Conservation (phyloP, 2,797 vertebrate species). For the Vireo griseus region DNA sequence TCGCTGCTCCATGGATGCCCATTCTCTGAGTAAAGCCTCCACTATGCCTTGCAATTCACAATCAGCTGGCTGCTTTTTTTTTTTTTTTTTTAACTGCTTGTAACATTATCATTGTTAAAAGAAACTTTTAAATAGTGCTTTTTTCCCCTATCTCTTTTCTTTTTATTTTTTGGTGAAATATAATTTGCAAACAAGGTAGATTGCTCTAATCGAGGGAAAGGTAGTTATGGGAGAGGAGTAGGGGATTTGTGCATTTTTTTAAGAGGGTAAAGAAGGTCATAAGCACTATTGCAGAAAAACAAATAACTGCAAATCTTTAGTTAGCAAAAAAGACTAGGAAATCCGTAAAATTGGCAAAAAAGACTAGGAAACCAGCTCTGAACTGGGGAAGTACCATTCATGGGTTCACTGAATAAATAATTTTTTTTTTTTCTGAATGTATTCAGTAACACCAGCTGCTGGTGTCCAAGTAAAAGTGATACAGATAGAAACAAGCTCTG, state of each 20-base stretch:
- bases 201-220: neutral
- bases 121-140: slow-evolving; percentile 11
- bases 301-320: neutral
- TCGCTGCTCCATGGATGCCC: fast-evolving
- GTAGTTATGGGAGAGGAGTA: neutral
- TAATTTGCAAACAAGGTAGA: slow-evolving; percentile 25
- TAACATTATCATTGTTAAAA: neutral
- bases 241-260: neutral
- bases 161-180: neutral
- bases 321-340: neutral
- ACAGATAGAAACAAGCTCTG: neutral
- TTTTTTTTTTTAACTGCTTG: neutral
- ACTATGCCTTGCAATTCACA: neutral
- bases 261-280: slow-evolving; percentile 1
- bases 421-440: neutral
- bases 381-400: neutral
- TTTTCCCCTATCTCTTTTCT: neutral
- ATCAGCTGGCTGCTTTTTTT: neutral
- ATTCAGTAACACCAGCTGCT: neutral
- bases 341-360: neutral
- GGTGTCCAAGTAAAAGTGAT: neutral
- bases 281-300: neutral
- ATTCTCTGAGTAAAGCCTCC: neutral
- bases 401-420: neutral
- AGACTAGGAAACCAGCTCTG: neutral